These are phyloP conservation scores for Procapra przewalskii DNA, from an alignment of 2,113 vertebrate genomes.

Conservation along the genomic window DNA sequence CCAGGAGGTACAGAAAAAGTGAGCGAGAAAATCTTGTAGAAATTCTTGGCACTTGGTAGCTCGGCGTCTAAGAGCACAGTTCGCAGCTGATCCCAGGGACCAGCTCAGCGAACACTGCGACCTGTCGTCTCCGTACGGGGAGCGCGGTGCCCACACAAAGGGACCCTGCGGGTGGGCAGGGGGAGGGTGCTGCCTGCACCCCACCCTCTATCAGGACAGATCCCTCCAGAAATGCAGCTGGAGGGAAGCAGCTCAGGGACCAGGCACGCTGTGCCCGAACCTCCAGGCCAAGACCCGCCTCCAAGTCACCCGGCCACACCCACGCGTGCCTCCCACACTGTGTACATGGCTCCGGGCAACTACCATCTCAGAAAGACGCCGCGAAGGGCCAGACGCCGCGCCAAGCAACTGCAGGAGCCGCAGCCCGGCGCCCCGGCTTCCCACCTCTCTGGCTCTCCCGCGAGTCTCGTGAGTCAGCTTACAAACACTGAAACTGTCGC, in stretches of 20 bases:
- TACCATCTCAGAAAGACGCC: not conserved
- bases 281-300: not conserved
- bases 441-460: not conserved
- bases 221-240: accelerated
- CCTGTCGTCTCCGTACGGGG: not conserved
- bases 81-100: too few relatives aligned
- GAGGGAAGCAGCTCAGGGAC: too few relatives aligned
- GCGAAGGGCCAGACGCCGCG: not conserved
- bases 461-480: constrained; percentile 35
- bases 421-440: not conserved
- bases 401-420: not conserved
- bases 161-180: not conserved
- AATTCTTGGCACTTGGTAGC: too few relatives aligned
- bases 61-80: accelerated
- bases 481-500: not conserved
- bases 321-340: accelerated
- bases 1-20: not conserved
- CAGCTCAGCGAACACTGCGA: accelerated
- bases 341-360: accelerated
- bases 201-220: not conserved
- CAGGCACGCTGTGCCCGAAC: accelerated
- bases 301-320: not conserved
- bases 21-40: not conserved
- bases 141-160: not conserved
- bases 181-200: not conserved